Evolutionary conservation across 2,888 invertebrate species (phyloP), one percentile per base, ranked within the genome.

Genomic region (Artemia sinica): DNA sequence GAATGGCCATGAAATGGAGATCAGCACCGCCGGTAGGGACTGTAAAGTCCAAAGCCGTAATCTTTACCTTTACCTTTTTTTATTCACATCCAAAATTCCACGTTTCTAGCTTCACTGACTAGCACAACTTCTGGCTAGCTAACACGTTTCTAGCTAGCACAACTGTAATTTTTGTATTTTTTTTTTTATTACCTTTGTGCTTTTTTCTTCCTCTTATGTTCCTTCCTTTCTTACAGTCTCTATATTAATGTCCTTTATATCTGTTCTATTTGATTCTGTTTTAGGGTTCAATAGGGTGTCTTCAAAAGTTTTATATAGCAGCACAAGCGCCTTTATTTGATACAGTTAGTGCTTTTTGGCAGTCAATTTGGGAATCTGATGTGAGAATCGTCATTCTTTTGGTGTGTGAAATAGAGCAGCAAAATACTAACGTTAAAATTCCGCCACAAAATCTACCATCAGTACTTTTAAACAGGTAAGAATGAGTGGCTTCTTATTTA

Each of bases 291-390:
- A 88, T 91, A 11, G 89, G 89, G 74, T 85, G 84, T 72, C 84
- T 86, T 72, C 88, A 89, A 75, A 84, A 89, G 72, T 90, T 90
- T 80, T 93, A 92, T 79, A 87, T 92, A 72, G 86, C 87, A 10
- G 84, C 84, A n/a, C 86, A 87, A 76, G 84, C 84, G 5, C 86
- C 86, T 1, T 78, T 84, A 50, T 77, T 81, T 52, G 79, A 81
- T 70, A 86, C 85, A 0, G 78, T 84, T 4, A 78, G 78, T 67
- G 84, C 84, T 74, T 86, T 92, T 78, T 94, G 93, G 93, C 89
- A 90, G 79, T 87, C 89, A 80, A 85, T 88, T 68, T 92, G 91
- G 91, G 91, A 91, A 79, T 85, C 87, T 67, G 88, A 90, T 75
- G 88, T 90, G 11, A 84, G 87, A 74, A 82, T 94, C 68, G 80